Base-by-base conservation (phyloP, 2,797 vertebrate genomes). In the Crocidura indochinensis region DNA sequence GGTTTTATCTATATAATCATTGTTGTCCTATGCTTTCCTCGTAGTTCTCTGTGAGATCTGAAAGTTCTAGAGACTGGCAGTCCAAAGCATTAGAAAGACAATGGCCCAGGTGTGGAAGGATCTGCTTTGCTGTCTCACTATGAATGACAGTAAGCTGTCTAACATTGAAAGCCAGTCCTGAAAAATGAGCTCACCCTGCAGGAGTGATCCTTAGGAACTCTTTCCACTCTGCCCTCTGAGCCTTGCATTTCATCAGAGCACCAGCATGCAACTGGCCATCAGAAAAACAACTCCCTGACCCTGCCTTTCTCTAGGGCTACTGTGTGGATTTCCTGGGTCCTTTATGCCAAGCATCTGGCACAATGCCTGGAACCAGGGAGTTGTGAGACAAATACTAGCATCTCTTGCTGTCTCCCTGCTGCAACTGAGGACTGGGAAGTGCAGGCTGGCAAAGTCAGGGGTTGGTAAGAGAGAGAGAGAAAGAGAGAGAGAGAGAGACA, bases 341-440 rank as follows among this genome's bases (percentile, higher is more conserved):
- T 53, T 24, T 22, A n/a, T 2, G 31, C 60, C 62, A 85, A n/a
- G 9, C 20, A 44, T 10, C 6, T 10, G 8, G 44, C 19, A 29
- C 29, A 27, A 49, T 6, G 26, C 77, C 47, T 56, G 81, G 65
- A 47, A 0, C 8, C 2, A 8, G 2, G 29, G 2, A 2, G 12
- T 9, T 14, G 1, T 6, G 5, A 53, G 31, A 44, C 10, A 56
- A 44, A 31, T 3, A 4, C 0, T 1, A 12, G 19, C 19, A 0
- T 24, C n/a, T 74, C 44, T 76, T 29, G 22, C 56, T 47, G 10
- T 31, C 2, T 1, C 24, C 29, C 17, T 46, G 17, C 65, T 77
- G 27, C 4, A 0, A 44, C 49, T 74, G 71, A 49, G 74, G 49
- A 44, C 89, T 19, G 46, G 17, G 31, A 15, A 17, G 26, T 29